Percentiles rank a stretch among this genome's conserved stretches.
phyloP scores from a whole-genome alignment of 1,140 invertebrate genomes.

The Physella acuta region DNA sequence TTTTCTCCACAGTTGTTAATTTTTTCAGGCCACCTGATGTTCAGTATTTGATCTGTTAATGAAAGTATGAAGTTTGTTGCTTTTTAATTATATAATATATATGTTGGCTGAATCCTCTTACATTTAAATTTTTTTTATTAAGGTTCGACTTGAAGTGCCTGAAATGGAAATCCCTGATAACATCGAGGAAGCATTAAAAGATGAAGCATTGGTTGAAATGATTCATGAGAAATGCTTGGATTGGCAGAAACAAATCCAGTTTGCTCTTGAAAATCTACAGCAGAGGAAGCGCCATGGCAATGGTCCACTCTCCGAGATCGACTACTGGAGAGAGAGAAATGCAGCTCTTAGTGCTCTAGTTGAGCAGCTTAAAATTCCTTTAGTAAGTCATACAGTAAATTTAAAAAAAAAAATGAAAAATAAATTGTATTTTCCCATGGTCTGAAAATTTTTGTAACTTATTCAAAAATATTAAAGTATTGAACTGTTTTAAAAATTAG shows the following conservation, averaged over 20 bases:
- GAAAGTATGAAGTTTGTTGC: no score
- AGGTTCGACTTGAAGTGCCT: slow-evolving; percentile 55
- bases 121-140: neutral
- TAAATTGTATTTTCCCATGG: neutral
- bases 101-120: no score
- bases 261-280: slow-evolving; percentile 54
- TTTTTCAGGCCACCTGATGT: no score
- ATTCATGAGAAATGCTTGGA: slow-evolving; percentile 52
- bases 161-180: slow-evolving; percentile 52
- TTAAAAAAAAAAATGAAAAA: slow-evolving; percentile 2
- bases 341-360: slow-evolving; percentile 73
- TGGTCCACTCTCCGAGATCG: slow-evolving; percentile 78
- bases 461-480: no score
- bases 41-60: no score
- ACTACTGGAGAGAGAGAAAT: slow-evolving; percentile 79
- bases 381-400: slow-evolving; percentile 60
- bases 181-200: slow-evolving; percentile 52
- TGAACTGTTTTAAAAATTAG: no score
- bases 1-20: no score
- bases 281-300: slow-evolving; percentile 66
- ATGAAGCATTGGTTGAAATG: slow-evolving; percentile 50
- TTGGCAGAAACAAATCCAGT: slow-evolving; percentile 56
- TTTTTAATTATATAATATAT: no score
- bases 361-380: slow-evolving; percentile 77
- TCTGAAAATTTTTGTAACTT: no score